These are phyloP conservation scores for Philereme vetulata DNA, from an alignment of 2,888 invertebrate species.

Conservation along the genomic window DNA sequence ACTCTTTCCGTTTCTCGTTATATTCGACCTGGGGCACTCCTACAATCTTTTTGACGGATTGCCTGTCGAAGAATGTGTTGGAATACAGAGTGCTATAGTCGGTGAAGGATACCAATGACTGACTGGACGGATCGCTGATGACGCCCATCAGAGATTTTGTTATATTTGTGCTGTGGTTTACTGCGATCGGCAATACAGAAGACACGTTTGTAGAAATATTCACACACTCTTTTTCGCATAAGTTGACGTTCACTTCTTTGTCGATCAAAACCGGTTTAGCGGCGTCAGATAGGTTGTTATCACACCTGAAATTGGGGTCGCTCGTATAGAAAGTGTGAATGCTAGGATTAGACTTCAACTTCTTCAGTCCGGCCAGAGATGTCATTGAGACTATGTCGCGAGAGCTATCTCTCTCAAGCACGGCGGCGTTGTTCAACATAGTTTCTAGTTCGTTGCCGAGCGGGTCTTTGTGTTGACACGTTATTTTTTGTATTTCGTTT, in stretches of 20 bases:
- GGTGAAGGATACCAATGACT: conserved; percentile 48
- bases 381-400: conserved; percentile 50
- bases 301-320: conserved; percentile 21
- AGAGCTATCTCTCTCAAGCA: conserved; percentile 40
- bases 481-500: conserved; percentile 74
- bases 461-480: conserved; percentile 52
- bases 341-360: conserved; percentile 54
- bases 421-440: conserved; percentile 47
- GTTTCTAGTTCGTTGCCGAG: conserved; percentile 46
- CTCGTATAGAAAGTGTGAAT: conserved; percentile 53
- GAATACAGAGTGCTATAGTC: conserved; percentile 45
- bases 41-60: conserved; percentile 35
- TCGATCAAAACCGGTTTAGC: conserved; percentile 46
- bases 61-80: conserved; percentile 36
- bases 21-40: conserved; percentile 40
- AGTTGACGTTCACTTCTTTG: conserved; percentile 59
- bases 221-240: conserved; percentile 44
- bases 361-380: conserved; percentile 56
- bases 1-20: conserved; percentile 24
- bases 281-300: conserved; percentile 2
- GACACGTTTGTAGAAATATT: conserved; percentile 57
- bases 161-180: conserved; percentile 48
- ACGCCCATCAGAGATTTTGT: conserved; percentile 50
- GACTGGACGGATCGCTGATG: conserved; percentile 52
- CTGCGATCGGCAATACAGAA: conserved; percentile 47